Base-by-base conservation (phyloP, 1,140 invertebrate genomes). In the Drosophila lini region DNA sequence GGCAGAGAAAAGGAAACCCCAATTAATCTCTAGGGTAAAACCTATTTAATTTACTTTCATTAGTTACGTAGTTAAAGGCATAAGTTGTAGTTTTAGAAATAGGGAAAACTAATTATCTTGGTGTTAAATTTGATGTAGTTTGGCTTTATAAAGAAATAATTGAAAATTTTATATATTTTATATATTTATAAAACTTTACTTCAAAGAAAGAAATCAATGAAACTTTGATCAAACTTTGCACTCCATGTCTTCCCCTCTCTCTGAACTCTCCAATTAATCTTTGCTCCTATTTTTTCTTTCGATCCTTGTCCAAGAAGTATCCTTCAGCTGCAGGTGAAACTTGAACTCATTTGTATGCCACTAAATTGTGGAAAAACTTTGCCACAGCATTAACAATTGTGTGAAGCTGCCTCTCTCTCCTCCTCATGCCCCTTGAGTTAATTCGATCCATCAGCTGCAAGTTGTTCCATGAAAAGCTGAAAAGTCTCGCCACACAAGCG, bases 321-420 rank as follows among this genome's bases (percentile, higher is more conserved):
- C 16, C 9, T 60, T 60, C 36, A 22, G 36, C 64, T 78, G 69
- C 81, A 86, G 79, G 82, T 86, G 52, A 64, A 60, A 40, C 57
- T 45, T 42, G 19, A 50, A 58, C 65, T 85, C 74, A 85, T 85
- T 86, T 81, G 75, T 85, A 85, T 86, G 78, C 81, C 64, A 38
- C 68, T 76, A 67, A 85, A 86, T 76, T 79, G 73, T 52, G 40
- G 8, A 38, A 28, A 80, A 85, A 81, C 73, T 86, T 85, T 81
- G 40, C 61, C 62, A 62, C 57, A 48, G 55, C 58, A 56, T 71
- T 65, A 77, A 74, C 67, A 86, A 86, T 88, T 74, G 79, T 65
- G 67, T 76, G 67, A 65, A 19, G 74, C 31, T 41, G 9, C 38
- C 40, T 5, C n/a, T 11, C 11, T 1, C 16, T 57, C 31, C 44